phyloP scores from a whole-genome alignment of 2,113 vertebrate genomes.

The Cepphus grylle region DNA sequence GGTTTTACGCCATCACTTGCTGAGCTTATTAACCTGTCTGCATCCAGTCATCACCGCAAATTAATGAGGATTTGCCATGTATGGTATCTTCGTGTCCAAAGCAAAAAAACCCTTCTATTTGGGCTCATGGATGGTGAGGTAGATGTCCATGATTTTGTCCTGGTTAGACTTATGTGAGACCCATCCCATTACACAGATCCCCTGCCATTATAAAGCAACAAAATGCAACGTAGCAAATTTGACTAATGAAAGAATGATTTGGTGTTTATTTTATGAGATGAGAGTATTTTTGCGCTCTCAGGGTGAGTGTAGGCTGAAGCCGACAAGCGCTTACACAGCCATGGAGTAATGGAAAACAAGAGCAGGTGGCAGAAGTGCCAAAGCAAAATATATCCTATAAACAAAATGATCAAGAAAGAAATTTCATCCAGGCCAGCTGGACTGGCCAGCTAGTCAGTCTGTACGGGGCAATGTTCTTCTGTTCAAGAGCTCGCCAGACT shows the following conservation, averaged over 20 bases:
- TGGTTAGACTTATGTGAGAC: not conserved
- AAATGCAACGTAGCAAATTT: not conserved
- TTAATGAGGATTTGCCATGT: not conserved
- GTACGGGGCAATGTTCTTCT: not conserved
- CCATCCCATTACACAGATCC: not conserved
- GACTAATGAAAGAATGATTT: not conserved
- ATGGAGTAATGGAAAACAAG: not conserved
- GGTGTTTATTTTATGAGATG: not conserved
- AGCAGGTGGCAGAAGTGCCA: conserved; percentile 38
- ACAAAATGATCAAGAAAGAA: conserved; percentile 3
- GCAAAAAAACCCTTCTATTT: not conserved
- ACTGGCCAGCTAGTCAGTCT: not conserved
- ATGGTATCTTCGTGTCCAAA: not conserved
- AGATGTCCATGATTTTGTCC: not conserved
- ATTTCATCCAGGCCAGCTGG: conserved; percentile 35
- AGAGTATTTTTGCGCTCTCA: not conserved
- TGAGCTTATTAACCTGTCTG: not conserved
- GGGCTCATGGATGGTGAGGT: not conserved
- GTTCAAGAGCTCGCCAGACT: not conserved
- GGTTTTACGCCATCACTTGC: not conserved
- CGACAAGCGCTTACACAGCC: not conserved
- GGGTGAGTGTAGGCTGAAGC: not conserved
- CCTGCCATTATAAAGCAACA: not conserved
- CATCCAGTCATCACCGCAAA: not conserved
- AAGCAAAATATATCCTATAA: conserved; percentile 11